Evolutionary conservation across 92 coral and sea anemone genomes (phyloP).

Genomic region (Pocillopora grandis): DNA sequence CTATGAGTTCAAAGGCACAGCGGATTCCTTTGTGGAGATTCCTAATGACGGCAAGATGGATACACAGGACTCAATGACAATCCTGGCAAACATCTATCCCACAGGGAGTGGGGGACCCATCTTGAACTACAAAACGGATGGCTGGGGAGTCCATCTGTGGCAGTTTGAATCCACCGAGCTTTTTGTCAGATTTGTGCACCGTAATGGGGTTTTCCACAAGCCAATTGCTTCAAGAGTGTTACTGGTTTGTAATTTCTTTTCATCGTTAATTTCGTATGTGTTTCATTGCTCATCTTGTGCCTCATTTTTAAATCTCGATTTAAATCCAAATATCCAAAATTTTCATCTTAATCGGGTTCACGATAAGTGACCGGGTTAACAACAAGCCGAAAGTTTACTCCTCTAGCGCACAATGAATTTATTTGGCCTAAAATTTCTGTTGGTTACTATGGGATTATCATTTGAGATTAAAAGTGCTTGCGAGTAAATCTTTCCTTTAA

Average conservation of each 20-base stretch:
- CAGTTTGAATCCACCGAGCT: slow-evolving; percentile 93
- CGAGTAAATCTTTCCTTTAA: no score
- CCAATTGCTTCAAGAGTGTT: slow-evolving; percentile 94
- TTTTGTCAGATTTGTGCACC: slow-evolving; percentile 92
- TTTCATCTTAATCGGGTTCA: no score
- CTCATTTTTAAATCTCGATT: no score
- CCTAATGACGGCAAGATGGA: slow-evolving; percentile 88
- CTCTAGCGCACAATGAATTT: no score
- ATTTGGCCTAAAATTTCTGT: no score
- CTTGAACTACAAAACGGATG: slow-evolving; percentile 86
- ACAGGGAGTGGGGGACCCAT: slow-evolving; percentile 94
- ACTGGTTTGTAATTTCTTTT: slow-evolving; percentile 58
- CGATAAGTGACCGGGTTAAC: no score
- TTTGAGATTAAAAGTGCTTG: no score
- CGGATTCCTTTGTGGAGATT: slow-evolving; percentile 89
- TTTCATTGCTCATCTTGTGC: no score
- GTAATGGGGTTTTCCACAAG: slow-evolving; percentile 93
- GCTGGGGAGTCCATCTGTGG: slow-evolving; percentile 99
- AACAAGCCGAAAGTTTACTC: no score
- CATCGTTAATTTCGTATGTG: no score
- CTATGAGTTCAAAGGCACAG: slow-evolving; percentile 80
- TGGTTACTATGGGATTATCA: no score
- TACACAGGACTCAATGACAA: slow-evolving; percentile 90
- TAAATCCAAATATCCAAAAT: no score
- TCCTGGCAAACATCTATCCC: slow-evolving; percentile 90